These are phyloP conservation scores for Bettongia penicillata DNA, from an alignment of 2,113 vertebrate genomes.

Conservation along the genomic window DNA sequence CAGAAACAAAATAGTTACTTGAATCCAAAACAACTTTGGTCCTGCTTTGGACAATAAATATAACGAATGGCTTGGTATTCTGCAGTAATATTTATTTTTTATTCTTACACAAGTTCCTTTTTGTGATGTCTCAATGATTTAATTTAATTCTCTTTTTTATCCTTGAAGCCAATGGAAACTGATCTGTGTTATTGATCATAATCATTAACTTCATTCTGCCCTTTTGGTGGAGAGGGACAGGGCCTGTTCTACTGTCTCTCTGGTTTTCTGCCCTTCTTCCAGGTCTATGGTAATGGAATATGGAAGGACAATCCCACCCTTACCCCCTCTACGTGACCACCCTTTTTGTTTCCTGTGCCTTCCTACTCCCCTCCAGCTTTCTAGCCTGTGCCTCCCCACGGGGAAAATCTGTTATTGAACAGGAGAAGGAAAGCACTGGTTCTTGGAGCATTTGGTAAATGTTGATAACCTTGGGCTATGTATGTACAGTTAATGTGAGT, in stretches of 20 bases:
- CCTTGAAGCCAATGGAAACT: slow-evolving; percentile 5
- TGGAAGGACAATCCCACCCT: background rate
- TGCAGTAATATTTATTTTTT: background rate
- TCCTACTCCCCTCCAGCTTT: background rate
- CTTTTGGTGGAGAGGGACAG: background rate
- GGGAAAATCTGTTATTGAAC: background rate
- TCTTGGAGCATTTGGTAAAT: slow-evolving; percentile 14
- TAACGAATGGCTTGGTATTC: slow-evolving; percentile 14
- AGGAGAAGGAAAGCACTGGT: background rate
- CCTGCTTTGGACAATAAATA: background rate
- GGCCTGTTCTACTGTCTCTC: background rate
- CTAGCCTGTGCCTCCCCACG: background rate
- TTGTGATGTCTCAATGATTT: slow-evolving; percentile 20
- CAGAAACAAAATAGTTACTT: background rate
- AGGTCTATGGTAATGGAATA: background rate
- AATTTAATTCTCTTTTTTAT: slow-evolving; percentile 28
- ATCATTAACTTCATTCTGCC: background rate
- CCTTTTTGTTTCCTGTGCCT: background rate
- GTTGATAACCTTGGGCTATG: background rate
- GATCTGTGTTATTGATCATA: slow-evolving; percentile 5
- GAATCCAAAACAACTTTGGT: slow-evolving; percentile 5
- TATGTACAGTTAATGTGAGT: background rate
- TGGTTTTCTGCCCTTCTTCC: background rate
- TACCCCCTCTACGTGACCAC: background rate
- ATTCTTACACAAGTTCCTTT: slow-evolving; percentile 14